Conservation (phyloP, 2,888 invertebrate genomes). For the Tryphoninae sp. region DNA sequence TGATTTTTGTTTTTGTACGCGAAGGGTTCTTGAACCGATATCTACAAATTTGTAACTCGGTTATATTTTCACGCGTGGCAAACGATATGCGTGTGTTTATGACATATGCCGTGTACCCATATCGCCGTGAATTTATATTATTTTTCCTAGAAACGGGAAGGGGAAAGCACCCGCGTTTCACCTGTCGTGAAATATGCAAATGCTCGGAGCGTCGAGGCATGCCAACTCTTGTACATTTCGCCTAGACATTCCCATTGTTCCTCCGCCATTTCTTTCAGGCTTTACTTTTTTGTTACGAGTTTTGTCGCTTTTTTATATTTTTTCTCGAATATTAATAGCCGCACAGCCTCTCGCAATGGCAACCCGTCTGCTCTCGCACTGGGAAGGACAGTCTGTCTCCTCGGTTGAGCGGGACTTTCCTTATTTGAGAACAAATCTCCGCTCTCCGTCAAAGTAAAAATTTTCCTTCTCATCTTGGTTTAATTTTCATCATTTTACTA, state of each 20-base stretch:
- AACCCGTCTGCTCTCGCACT: constrained; percentile 20
- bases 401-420: not conserved
- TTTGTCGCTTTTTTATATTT: constrained; percentile 6
- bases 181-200: constrained; percentile 71
- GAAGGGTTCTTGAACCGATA: not conserved
- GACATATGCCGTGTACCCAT: constrained; percentile 39
- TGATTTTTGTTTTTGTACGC: not conserved
- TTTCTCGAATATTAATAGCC: constrained; percentile 55
- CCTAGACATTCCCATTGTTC: constrained; percentile 63
- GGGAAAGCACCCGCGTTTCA: constrained; percentile 60
- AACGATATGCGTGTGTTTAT: not conserved
- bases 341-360: constrained; percentile 30
- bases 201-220: constrained; percentile 59
- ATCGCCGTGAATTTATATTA: constrained; percentile 69
- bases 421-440: constrained; percentile 19
- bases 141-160: constrained; percentile 39
- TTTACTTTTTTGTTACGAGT: constrained; percentile 34
- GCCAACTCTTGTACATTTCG: constrained; percentile 56
- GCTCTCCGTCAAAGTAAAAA: constrained; percentile 8
- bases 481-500: not conserved
- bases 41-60: not conserved
- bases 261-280: constrained; percentile 45
- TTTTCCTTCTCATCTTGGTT: not conserved
- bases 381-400: constrained; percentile 6
- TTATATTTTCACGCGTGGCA: not conserved